Conservation (phyloP, 2,888 invertebrate genomes). For the Tetramorium bicarinatum region DNA sequence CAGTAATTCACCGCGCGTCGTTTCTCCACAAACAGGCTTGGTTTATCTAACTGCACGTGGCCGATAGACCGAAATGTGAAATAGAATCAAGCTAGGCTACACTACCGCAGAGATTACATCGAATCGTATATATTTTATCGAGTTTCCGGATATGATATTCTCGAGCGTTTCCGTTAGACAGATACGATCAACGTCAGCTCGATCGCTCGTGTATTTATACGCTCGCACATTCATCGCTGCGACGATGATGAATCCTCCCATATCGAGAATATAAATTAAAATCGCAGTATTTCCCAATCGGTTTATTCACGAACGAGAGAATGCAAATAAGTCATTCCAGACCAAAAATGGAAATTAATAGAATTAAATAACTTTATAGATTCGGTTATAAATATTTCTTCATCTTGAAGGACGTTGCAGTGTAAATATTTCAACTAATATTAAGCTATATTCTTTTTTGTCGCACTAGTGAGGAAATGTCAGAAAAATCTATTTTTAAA, state of each 20-base stretch:
- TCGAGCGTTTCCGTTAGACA: constrained; percentile 60
- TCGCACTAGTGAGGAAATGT: not conserved
- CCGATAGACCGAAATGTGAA: constrained; percentile 65
- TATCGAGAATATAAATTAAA: constrained; percentile 35
- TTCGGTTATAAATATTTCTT: not conserved
- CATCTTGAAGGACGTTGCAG: not conserved
- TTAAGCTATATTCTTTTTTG: not conserved
- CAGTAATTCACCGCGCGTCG: constrained; percentile 67
- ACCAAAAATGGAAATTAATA: not conserved
- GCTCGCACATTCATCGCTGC: constrained; percentile 26
- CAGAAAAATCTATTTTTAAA: not conserved
- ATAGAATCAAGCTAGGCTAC: constrained; percentile 71
- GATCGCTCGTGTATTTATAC: constrained; percentile 63
- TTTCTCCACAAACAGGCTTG: constrained; percentile 60
- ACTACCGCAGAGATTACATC: constrained; percentile 68
- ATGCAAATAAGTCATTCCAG: not conserved
- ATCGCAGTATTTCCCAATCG: constrained; percentile 14
- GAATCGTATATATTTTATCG: constrained; percentile 69
- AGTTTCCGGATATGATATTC: constrained; percentile 55
- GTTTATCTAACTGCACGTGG: constrained; percentile 67
- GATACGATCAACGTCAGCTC: constrained; percentile 63
- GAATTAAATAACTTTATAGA: not conserved
- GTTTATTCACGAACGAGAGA: not conserved
- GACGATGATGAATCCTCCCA: constrained; percentile 44
- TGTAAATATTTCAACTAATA: not conserved